Evolutionary conservation across 2,113 vertebrate species (phyloP), one percentile per base, ranked within the genome.

Genomic region (Ahaetulla prasina): DNA sequence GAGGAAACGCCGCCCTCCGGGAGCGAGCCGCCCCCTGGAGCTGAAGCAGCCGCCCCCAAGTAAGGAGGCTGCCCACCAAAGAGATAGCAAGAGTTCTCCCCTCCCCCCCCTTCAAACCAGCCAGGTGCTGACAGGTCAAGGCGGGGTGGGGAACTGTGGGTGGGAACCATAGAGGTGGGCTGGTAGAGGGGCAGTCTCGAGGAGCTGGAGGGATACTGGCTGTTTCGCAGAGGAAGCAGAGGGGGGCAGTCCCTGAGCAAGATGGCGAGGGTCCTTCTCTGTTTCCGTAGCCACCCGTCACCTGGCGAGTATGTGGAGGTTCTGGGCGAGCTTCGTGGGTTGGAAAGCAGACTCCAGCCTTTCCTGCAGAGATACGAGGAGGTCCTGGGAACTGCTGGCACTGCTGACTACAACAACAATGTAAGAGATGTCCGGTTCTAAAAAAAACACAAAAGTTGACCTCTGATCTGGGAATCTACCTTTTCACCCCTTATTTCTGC

Each of bases 321-420:
- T 93, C 95, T 99, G 85, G 98, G 98, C 88, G 98, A 99, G 94
- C 97, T 99, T 3, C 98, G 98, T 39, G 94, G 98, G 60, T 97
- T 98, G 53, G 98, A 99, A 94, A 98, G 98, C 94, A 95, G 98
- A 68, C 98, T 99, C 49, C 98, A 98, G 94, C 98, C 98, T 8
- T 99, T 99, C 94, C 96, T 99, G 92, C 98, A 99, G 95, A 98
- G 98, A 91, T 98, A 98, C 91, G 98, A 98, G 52, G 98, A 98
- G 91, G 98, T 99, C 93, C 96, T 99, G 93, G 98, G 98, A 39
- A 96, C 97, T 0, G 98, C 98, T 11, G 97, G 98, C 91, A 97
- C 96, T 0, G 97, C 98, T 0, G 98, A 98, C 95, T 99, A 99
- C 97, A 98, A 98, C 96, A 98, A 98, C 93, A 97, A 98, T 0